These are phyloP conservation scores for Lonchura striata DNA, from an alignment of 2,113 vertebrate genomes.

Conservation along the genomic window DNA sequence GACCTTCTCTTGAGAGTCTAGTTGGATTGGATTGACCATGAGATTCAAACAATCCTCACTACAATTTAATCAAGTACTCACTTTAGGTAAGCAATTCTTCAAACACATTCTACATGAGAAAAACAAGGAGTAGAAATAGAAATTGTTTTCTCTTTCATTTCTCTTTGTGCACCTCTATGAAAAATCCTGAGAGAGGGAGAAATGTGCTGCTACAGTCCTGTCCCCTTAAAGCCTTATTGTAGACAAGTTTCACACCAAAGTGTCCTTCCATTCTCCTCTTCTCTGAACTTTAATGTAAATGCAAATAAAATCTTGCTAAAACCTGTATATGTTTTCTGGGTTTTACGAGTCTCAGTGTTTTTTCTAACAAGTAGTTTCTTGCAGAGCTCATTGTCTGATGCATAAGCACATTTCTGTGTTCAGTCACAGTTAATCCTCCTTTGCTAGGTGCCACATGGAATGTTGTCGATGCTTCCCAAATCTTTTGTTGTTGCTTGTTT, in stretches of 20 bases:
- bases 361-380: background rate
- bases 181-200: no score
- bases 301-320: background rate
- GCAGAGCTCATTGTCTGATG: background rate
- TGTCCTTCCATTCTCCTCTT: background rate
- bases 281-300: background rate
- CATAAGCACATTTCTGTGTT: background rate
- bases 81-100: no score
- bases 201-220: no score
- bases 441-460: background rate
- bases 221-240: background rate
- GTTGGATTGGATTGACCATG: no score
- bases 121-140: no score
- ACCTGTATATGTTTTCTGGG: background rate
- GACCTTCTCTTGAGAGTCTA: no score
- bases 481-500: background rate
- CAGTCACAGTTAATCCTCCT: background rate
- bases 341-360: background rate
- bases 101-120: no score
- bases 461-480: background rate
- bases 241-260: background rate
- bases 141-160: no score
- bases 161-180: no score
- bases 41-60: no score
- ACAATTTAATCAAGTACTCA: no score